Conservation (phyloP, 2,888 invertebrate species). For the Sminthurinus aureus region DNA sequence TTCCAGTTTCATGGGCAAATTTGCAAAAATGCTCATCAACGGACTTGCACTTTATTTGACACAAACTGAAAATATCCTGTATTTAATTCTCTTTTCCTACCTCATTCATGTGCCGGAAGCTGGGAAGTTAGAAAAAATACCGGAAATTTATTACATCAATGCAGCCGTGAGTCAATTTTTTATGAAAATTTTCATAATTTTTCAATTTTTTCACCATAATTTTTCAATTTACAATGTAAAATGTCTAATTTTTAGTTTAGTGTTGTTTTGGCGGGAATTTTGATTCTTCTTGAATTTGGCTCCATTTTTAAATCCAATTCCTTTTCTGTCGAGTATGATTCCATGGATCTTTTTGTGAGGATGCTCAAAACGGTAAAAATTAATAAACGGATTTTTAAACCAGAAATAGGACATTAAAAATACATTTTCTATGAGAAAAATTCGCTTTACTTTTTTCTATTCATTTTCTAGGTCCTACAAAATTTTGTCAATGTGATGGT, state of each 20-base stretch:
- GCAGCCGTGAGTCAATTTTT: background rate
- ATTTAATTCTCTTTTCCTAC: background rate
- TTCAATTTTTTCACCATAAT: background rate
- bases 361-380: background rate
- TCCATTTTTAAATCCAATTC: background rate
- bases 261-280: background rate
- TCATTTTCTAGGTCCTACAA: background rate
- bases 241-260: background rate
- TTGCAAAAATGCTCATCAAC: background rate
- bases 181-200: background rate
- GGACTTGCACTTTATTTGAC: background rate
- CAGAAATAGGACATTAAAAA: too few relatives aligned
- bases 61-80: background rate
- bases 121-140: background rate
- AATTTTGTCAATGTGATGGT: background rate
- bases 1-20: too few relatives aligned
- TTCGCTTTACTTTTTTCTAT: too few relatives aligned
- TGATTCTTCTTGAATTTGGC: background rate
- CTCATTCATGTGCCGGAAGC: background rate
- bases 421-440: too few relatives aligned
- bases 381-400: background rate
- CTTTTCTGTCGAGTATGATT: too few relatives aligned
- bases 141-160: background rate
- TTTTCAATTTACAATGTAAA: background rate
- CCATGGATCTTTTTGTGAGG: background rate